Evolutionary conservation across 2,888 invertebrate genomes (phyloP).

Genomic region (Chrysotoxum bicinctum): DNA sequence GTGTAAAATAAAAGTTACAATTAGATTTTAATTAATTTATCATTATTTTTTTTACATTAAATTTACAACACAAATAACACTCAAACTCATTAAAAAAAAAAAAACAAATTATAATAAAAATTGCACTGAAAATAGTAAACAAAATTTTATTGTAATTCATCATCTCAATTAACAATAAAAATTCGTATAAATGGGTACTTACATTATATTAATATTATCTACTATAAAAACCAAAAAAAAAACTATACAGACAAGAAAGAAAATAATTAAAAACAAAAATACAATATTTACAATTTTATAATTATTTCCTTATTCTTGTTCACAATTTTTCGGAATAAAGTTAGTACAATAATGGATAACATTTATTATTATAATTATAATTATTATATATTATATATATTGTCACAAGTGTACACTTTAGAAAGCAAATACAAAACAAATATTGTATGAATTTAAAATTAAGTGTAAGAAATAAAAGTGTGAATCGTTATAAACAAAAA

Average conservation of each 20-base stretch:
- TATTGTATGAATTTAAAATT: slow-evolving; percentile 68
- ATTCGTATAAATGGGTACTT: slow-evolving; percentile 67
- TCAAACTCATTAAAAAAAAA: slow-evolving; percentile 65
- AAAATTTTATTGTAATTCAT: slow-evolving; percentile 66
- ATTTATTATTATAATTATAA: slow-evolving; percentile 75
- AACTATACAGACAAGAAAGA: slow-evolving; percentile 65
- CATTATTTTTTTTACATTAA: slow-evolving; percentile 33
- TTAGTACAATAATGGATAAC: slow-evolving; percentile 72
- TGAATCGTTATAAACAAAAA: slow-evolving; percentile 75
- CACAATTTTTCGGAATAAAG: slow-evolving; percentile 73
- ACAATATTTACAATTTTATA: slow-evolving; percentile 73
- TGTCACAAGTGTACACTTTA: slow-evolving; percentile 76
- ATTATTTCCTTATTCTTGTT: slow-evolving; percentile 73
- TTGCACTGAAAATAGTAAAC: slow-evolving; percentile 75
- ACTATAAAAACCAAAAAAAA: slow-evolving; percentile 43
- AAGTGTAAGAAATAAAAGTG: slow-evolving; percentile 74
- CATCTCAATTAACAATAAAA: slow-evolving; percentile 68
- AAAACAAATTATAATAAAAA: slow-evolving; percentile 38
- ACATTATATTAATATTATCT: slow-evolving; percentile 52
- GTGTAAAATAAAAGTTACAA: slow-evolving; percentile 64
- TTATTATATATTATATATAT: slow-evolving; percentile 75
- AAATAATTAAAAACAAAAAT: slow-evolving; percentile 46
- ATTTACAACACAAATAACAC: slow-evolving; percentile 46
- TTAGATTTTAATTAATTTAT: slow-evolving; percentile 50
- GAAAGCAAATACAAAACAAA: slow-evolving; percentile 71